Base-by-base conservation (phyloP, 1,140 invertebrate species). In the Doryteuthis pealeii region DNA sequence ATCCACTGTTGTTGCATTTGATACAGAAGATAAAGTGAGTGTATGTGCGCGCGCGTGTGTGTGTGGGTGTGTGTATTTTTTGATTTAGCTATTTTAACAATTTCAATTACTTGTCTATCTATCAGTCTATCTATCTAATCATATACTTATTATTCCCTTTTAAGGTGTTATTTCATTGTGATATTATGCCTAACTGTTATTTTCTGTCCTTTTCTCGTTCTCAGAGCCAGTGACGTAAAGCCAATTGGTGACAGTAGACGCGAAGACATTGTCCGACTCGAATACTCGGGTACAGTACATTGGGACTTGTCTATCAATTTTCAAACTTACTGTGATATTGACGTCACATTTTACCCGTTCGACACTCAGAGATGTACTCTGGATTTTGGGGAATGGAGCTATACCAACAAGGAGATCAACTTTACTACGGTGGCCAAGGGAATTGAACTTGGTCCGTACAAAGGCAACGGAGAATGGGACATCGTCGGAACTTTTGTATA, bases 281-380 rank as follows among this genome's bases (percentile, higher is more conserved):
- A 83, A 84, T 94, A 95, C 86, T 97, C 96, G 88, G 97, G 97
- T n/a, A 95, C 94, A 89, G 95, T 98, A 62, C 90, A 93, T 67
- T 98, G 96, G 96, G 96, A 96, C 85, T 96, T 96, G 54, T 95
- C 96, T 30, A 96, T 96, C 6, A 98, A 98, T 84, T 97, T 98
- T 85, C 97, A 97, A 85, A 97, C 95, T 1, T 96, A 95, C 2
- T 99, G 97, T 72, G 73, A 73, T 32, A 78, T 80, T 73, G 95
- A 97, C 84, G 96, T 97, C 14, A 79, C 78, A 2, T 81, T 76
- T 70, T 83, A 79, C 75, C 81, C 96, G 1, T 98, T 97, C 85
- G 96, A 98, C 89, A 76, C 95, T 87, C 96, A 98, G 87, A 95
- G 93, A 31, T 98, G 96, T 88, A 94, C 94, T 87, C 96, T 98